Evolutionary conservation across 2,888 invertebrate species (phyloP).

Genomic region (Barypeithes pellucidus): DNA sequence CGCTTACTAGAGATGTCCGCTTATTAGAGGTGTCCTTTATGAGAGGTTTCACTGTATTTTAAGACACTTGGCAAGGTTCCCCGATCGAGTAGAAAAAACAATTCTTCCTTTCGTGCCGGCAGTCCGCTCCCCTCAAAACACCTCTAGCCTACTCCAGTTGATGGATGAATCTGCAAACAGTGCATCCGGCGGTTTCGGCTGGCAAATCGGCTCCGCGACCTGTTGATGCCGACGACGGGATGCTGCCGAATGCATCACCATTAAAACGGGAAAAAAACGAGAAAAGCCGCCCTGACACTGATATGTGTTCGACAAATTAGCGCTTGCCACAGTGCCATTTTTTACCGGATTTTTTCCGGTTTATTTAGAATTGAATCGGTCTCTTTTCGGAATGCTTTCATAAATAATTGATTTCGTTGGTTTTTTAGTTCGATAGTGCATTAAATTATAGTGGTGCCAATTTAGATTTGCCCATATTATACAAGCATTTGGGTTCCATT

Average conservation of each 20-base stretch:
- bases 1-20: no score
- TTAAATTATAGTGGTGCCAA: no score
- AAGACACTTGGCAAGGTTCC: no score
- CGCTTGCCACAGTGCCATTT: constrained; percentile 52
- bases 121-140: constrained; percentile 37
- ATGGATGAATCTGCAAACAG: constrained; percentile 67
- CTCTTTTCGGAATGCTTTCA: constrained; percentile 14
- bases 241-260: constrained; percentile 56
- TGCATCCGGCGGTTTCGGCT: constrained; percentile 61
- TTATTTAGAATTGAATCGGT: constrained; percentile 39
- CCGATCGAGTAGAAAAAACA: no score
- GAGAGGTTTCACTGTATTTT: no score
- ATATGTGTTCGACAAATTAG: constrained; percentile 55
- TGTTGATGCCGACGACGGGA: constrained; percentile 57
- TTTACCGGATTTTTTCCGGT: constrained; percentile 39
- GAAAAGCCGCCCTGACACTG: constrained; percentile 52
- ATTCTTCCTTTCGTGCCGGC: constrained; percentile 34
- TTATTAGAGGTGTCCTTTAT: no score
- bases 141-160: constrained; percentile 58
- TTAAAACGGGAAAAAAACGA: constrained; percentile 49
- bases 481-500: no score
- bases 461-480: no score
- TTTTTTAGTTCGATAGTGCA: no score
- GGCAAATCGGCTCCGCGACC: constrained; percentile 59
- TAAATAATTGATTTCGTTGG: no score